Conservation (phyloP, 2,797 vertebrate species). For the Mus caroli region DNA sequence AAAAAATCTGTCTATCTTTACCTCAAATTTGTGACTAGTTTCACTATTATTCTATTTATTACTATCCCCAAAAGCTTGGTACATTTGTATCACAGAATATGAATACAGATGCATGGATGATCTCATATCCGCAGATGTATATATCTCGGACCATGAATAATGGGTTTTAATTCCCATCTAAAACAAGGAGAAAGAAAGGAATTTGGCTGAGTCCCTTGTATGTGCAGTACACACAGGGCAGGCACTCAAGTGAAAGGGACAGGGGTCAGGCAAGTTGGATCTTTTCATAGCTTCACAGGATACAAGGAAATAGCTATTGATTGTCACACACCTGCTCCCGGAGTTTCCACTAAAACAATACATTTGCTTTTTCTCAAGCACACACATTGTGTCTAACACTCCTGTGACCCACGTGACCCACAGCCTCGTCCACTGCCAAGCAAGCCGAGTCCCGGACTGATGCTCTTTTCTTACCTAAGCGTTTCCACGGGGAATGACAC, state of each 20-base stretch:
- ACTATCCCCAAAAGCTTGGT: background rate
- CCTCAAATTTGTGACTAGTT: background rate
- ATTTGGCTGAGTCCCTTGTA: background rate
- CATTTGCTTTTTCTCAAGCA: background rate
- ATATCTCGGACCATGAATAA: background rate
- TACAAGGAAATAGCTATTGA: background rate
- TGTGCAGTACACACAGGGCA: background rate
- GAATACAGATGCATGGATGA: background rate
- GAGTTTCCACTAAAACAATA: slow-evolving; percentile 52
- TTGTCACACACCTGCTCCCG: background rate
- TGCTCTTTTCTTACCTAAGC: background rate
- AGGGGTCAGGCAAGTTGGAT: background rate
- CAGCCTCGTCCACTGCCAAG: background rate
- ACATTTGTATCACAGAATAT: background rate
- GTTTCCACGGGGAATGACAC: background rate
- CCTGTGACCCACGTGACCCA: background rate
- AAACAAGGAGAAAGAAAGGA: background rate
- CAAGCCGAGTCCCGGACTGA: background rate
- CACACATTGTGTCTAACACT: background rate
- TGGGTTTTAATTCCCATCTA: background rate
- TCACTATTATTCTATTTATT: slow-evolving; percentile 1
- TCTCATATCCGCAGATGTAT: background rate
- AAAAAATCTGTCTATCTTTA: background rate
- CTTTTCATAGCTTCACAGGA: slow-evolving; percentile 13
- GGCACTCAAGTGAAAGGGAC: background rate